Conservation (phyloP, 37 sponge, comb jelly and placozoan genomes). For the Axinella damicornis region DNA sequence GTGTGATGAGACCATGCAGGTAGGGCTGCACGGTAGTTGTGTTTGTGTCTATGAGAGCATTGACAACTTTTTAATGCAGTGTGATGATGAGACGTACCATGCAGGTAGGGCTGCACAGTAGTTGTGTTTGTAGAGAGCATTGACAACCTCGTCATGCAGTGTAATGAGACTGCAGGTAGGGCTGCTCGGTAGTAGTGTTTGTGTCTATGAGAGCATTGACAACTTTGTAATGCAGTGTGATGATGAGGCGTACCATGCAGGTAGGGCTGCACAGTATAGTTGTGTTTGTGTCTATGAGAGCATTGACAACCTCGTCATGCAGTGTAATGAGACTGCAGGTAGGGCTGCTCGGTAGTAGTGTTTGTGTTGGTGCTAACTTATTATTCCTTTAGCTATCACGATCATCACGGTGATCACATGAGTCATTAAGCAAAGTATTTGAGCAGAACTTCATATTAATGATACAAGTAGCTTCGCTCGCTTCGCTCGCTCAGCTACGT, state of each 20-base stretch:
- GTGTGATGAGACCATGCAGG: constrained; percentile 54
- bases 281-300: constrained; percentile 55
- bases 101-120: constrained; percentile 25
- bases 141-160: constrained; percentile 66
- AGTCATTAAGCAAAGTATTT: too few relatives aligned
- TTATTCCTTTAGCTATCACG: not conserved
- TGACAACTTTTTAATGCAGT: constrained; percentile 64
- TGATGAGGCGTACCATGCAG: constrained; percentile 18
- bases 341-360: constrained; percentile 15
- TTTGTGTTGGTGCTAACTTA: not conserved
- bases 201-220: constrained; percentile 69
- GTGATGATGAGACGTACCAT: constrained; percentile 36
- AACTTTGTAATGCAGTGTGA: constrained; percentile 65
- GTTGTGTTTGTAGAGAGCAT: constrained; percentile 45
- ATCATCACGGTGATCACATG: too few relatives aligned
- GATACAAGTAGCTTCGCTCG: too few relatives aligned
- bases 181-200: constrained; percentile 11
- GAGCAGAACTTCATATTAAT: too few relatives aligned
- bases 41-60: constrained; percentile 59
- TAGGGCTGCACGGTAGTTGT: constrained; percentile 22
- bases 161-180: constrained; percentile 50
- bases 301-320: constrained; percentile 64
- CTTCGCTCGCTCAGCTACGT: too few relatives aligned
- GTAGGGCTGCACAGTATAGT: constrained; percentile 21
- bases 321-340: constrained; percentile 58